phyloP scores from a whole-genome alignment of 1,140 invertebrate genomes.

The Drosophila baimaii region DNA sequence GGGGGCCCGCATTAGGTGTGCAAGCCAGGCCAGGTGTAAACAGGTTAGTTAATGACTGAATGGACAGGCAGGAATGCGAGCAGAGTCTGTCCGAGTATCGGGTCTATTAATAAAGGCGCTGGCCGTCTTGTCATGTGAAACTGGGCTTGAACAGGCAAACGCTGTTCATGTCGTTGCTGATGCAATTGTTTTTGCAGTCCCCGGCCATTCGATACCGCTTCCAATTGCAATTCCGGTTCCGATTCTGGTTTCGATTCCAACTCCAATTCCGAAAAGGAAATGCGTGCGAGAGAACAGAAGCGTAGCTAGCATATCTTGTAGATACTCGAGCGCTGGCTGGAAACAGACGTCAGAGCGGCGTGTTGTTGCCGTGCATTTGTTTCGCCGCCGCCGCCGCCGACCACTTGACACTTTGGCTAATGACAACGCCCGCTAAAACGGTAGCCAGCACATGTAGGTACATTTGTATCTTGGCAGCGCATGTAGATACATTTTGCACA shows the following conservation, averaged over 20 bases:
- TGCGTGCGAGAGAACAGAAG: constrained; percentile 21
- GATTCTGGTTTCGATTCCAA: background rate
- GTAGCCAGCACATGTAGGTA: constrained; percentile 68
- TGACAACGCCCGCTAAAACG: constrained; percentile 59
- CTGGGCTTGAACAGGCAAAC: constrained; percentile 21
- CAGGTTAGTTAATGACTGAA: constrained; percentile 59
- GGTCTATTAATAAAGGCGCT: constrained; percentile 48
- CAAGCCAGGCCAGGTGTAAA: constrained; percentile 56
- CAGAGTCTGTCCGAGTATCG: constrained; percentile 18
- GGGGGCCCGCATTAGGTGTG: constrained; percentile 31
- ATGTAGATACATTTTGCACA: constrained; percentile 30
- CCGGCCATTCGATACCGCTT: background rate
- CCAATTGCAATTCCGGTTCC: constrained; percentile 12
- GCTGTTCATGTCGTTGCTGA: constrained; percentile 11
- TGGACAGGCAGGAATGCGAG: constrained; percentile 36
- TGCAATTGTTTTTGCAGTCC: constrained; percentile 25
- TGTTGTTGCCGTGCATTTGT: constrained; percentile 2
- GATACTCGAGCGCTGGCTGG: constrained; percentile 4
- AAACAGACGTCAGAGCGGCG: constrained; percentile 2
- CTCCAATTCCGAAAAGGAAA: constrained; percentile 43
- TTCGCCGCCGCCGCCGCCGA: constrained; percentile 12
- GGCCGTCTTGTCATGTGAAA: constrained; percentile 38
- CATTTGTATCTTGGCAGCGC: constrained; percentile 69
- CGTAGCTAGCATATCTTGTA: constrained; percentile 11
- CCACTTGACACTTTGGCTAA: constrained; percentile 66